phyloP scores from a whole-genome alignment of 2,888 invertebrate genomes.

The Sepioteuthis lessoniana region DNA sequence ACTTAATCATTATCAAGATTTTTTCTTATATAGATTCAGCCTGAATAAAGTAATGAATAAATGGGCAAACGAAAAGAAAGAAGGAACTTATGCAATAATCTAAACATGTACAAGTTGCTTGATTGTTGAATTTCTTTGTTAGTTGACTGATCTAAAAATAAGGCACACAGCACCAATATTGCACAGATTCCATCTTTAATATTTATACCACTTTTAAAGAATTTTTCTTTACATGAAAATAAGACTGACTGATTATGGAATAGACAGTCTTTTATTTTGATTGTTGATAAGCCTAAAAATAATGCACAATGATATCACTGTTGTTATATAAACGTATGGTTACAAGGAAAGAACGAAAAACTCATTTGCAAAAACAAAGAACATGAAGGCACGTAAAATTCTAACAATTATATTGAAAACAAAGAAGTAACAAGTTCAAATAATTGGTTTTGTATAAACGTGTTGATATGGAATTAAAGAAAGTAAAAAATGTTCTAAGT shows the following conservation, averaged over 20 bases:
- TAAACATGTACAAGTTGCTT: neutral
- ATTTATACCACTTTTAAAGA: neutral
- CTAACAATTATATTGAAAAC: too few relatives aligned
- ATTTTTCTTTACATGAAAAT: neutral
- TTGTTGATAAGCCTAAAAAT: neutral
- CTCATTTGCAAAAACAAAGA: too few relatives aligned
- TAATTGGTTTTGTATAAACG: too few relatives aligned
- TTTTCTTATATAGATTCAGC: neutral
- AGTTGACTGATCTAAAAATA: neutral
- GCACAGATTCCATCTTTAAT: neutral
- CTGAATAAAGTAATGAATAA: neutral
- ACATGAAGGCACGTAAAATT: too few relatives aligned
- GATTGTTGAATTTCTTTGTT: neutral
- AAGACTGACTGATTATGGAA: neutral
- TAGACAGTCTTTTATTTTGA: neutral
- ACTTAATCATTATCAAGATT: neutral
- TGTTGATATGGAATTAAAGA: too few relatives aligned
- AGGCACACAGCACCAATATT: neutral
- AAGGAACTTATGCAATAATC: neutral
- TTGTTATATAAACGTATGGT: too few relatives aligned
- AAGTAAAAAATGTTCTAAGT: too few relatives aligned
- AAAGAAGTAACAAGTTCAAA: too few relatives aligned
- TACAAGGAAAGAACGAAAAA: too few relatives aligned
- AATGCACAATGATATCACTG: neutral
- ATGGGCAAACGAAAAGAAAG: neutral